Conservation (phyloP, 2,113 vertebrate species). For the Microcebus jonahi region DNA sequence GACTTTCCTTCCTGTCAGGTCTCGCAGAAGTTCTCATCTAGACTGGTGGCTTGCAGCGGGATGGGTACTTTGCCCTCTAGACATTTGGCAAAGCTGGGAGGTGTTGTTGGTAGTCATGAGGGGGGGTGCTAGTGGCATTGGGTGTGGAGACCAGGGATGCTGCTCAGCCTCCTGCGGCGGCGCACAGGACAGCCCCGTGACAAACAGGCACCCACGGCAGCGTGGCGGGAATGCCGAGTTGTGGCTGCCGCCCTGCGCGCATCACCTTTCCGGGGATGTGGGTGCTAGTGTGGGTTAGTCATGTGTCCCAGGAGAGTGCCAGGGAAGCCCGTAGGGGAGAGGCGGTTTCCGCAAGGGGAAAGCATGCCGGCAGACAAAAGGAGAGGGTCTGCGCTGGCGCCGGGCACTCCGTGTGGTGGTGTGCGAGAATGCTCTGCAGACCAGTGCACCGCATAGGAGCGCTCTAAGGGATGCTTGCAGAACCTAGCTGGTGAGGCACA, state of each 20-base stretch:
- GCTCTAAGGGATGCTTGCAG: not conserved
- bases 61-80: not conserved
- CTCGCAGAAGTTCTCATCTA: not conserved
- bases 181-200: fast-evolving
- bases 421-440: fast-evolving
- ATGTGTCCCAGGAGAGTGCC: fast-evolving
- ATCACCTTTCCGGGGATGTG: too few species aligned
- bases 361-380: too few species aligned
- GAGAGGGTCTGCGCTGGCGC: not conserved
- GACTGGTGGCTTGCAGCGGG: too few species aligned
- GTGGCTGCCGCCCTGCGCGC: not conserved
- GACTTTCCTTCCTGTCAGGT: not conserved
- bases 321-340: not conserved
- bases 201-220: fast-evolving
- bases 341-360: not conserved
- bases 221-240: fast-evolving
- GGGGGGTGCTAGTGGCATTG: not conserved
- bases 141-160: too few species aligned
- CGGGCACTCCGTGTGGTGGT: fast-evolving
- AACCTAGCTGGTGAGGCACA: fast-evolving
- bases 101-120: fast-evolving
- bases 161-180: fast-evolving
- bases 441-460: too few species aligned
- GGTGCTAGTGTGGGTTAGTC: fast-evolving
- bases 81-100: not conserved